Conservation (phyloP, 1,140 invertebrate genomes). For the Scaptomyza montana region DNA sequence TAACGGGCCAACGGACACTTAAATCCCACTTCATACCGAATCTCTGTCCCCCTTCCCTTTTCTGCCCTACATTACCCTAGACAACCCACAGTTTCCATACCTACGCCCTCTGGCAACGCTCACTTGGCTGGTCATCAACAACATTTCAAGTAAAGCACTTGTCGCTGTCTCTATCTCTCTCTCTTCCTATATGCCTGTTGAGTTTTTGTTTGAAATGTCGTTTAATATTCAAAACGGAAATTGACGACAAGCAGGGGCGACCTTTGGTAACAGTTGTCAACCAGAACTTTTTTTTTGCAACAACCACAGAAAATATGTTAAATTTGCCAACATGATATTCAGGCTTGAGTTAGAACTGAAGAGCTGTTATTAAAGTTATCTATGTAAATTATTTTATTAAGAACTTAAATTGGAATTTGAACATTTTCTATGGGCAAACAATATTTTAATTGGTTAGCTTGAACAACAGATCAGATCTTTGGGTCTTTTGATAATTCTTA, state of each 20-base stretch:
- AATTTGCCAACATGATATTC: too few relatives aligned
- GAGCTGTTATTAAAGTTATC: too few relatives aligned
- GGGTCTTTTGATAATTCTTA: not conserved
- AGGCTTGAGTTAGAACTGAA: too few relatives aligned
- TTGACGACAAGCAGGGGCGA: constrained; percentile 32
- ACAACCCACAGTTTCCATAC: too few relatives aligned
- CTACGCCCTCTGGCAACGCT: not conserved
- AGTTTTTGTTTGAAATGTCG: constrained; percentile 44
- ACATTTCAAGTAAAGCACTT: constrained; percentile 26
- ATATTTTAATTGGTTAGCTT: too few relatives aligned
- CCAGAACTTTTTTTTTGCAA: too few relatives aligned
- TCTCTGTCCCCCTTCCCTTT: constrained; percentile 4
- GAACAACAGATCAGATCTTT: not conserved
- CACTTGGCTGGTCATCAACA: constrained; percentile 32
- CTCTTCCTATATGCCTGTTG: constrained; percentile 1
- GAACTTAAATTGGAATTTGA: not conserved
- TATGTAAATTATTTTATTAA: too few relatives aligned
- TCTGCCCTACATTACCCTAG: too few relatives aligned
- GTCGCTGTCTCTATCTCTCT: not conserved
- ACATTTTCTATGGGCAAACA: too few relatives aligned
- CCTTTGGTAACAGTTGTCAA: constrained; percentile 22
- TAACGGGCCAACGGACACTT: constrained; percentile 50
- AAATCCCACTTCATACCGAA: constrained; percentile 47
- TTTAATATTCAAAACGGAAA: constrained; percentile 50
- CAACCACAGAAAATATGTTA: too few relatives aligned